Evolutionary conservation across 2,888 invertebrate species (phyloP).

Genomic region (Dendrolimus pini): DNA sequence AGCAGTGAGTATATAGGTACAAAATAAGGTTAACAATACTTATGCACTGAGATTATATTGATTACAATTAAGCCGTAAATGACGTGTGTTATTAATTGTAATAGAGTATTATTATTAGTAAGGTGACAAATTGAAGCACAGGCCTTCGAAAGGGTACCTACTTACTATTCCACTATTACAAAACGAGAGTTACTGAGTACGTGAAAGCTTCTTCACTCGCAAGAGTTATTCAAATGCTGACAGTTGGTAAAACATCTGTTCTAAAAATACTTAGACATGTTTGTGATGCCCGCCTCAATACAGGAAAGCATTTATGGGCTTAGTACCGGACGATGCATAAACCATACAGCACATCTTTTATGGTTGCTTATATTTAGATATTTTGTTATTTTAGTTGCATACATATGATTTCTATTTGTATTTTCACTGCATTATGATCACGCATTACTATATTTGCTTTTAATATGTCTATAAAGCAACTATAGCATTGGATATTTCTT

Average conservation of each 20-base stretch:
- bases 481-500: not conserved
- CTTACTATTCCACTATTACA: not conserved
- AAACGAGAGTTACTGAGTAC: no score
- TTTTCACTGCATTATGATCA: not conserved
- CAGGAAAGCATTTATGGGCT: constrained; percentile 22
- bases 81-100: no score
- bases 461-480: not conserved
- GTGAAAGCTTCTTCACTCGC: no score
- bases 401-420: not conserved
- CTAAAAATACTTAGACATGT: constrained; percentile 2
- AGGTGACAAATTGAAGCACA: no score
- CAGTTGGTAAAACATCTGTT: not conserved
- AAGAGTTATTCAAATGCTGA: no score
- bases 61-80: no score
- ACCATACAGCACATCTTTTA: constrained; percentile 12
- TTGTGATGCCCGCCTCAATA: constrained; percentile 11
- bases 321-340: constrained; percentile 13
- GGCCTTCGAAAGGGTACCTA: no score
- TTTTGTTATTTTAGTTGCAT: not conserved
- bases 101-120: no score
- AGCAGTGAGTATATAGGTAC: no score
- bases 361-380: constrained; percentile 13
- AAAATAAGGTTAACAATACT: no score
- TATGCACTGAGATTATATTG: no score
- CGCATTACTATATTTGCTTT: not conserved